Evolutionary conservation across 37 sponge, comb jelly and placozoan genomes (phyloP).

Genomic region (Crambe crambe): DNA sequence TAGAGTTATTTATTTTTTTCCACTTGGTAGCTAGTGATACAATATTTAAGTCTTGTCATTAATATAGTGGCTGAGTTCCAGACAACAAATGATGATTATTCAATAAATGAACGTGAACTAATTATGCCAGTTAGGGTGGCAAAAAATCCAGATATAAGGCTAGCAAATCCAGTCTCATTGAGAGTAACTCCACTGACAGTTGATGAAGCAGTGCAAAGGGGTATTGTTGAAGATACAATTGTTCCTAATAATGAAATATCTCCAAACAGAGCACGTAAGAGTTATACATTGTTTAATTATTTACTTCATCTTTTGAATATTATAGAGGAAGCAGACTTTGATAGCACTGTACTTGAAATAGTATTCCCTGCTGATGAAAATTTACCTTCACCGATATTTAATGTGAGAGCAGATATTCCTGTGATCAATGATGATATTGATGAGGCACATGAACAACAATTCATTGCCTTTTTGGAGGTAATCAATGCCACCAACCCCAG

Average conservation of each 20-base stretch:
- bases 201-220: not conserved
- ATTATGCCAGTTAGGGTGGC: not conserved
- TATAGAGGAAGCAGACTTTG: no score
- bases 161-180: not conserved
- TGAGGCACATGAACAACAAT: conserved; percentile 9
- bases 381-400: not conserved
- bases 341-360: no score
- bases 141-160: not conserved
- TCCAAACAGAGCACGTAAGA: not conserved
- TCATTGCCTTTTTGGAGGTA: not conserved
- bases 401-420: not conserved
- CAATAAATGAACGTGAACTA: not conserved
- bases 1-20: no score
- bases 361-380: conserved; percentile 5
- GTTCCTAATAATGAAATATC: not conserved
- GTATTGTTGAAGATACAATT: not conserved
- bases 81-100: not conserved
- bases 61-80: not conserved
- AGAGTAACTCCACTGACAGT: not conserved
- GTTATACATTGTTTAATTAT: no score
- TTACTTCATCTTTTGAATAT: no score
- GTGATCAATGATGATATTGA: conserved; percentile 27
- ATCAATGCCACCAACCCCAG: not conserved
- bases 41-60: no score
- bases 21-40: no score